Base-by-base conservation (phyloP, 2,888 invertebrate genomes). In the Eueremaeus valkanovi region DNA sequence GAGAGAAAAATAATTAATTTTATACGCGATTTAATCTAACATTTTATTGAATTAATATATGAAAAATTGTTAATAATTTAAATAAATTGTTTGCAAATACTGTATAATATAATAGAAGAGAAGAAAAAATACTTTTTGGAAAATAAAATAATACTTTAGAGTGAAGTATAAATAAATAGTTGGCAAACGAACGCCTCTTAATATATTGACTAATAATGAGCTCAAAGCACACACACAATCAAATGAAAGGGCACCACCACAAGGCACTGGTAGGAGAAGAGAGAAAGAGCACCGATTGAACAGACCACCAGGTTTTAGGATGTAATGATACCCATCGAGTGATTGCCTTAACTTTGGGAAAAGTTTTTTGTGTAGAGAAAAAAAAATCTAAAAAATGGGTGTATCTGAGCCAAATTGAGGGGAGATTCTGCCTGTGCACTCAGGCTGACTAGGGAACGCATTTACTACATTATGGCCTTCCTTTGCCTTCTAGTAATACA, bases 241-340 rank as follows among this genome's bases (percentile, higher is more conserved):
- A 40, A 36, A 70, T 70, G 63, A 63, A 16, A 33, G 21, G 24
- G 24, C 61, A 33, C 0, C 33, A 33, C 24, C 3, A 29, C 0
- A 13, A 27, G 27, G 29, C 13, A 58, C 11, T 13, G 29, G 16
- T 16, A 21, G 33, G 24, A n/a, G 24, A n/a, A 16, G 29, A 33
- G 29, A 63, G 33, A 3, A 16, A 33, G 61, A 6, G 33, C 29
- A 33, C 61, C 33, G 63, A 70, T 70, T 45, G 70, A 45, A 45
- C 27, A 70, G 70, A 70, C 70, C 70, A 70, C 70, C 70, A 40
- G 42, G 70, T 45, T 70, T 45, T 70, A 70, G 70, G 70, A 70
- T 70, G 70, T 70, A 70, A 45, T 70, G 45, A 70, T 70, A 70
- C 70, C 45, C 40, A 21, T 42, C 70, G 27, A 40, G 24, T 66